Base-by-base conservation (phyloP, 2,888 invertebrate genomes). In the Aleiodes testaceus region DNA sequence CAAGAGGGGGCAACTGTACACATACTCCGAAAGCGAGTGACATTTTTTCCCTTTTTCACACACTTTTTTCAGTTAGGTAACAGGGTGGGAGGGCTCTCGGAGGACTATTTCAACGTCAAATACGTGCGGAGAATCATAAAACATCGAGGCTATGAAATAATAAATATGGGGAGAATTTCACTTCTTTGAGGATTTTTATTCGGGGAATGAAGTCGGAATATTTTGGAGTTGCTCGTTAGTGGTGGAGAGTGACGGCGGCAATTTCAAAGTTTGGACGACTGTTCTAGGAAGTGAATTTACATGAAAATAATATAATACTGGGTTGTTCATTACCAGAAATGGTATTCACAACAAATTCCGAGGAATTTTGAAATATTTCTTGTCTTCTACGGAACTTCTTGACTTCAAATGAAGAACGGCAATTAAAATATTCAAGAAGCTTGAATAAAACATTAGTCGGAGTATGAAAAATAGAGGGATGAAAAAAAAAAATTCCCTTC, bases 1-100 rank as follows among this genome's bases (percentile, higher is more conserved):
- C 85, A 85, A 84, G 80, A 16, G 9, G 78, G 82, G 81, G 79
- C 78, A 79, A 76, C 79, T 77, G 77, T 76, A 79, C 78, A 75
- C 79, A 77, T 79, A 22, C 26, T 66, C 16, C 61, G 69, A 50
- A 66, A 63, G 52, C 65, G 16, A 6, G 1, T 36, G 36, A 0
- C 7, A 5, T 11, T 36, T 36, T 36, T 14, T 3, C 26, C 11
- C 12, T 36, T 59, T 59, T 59, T 59, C 18, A 9, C 18, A 11
- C 42, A 59, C 42, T 59, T 59, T 59, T 18, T 11, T 59, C 36
- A 36, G 42, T 59, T 59, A 36, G 36, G 42, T 16, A 30, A n/a
- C 26, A 53, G 12, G 16, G 16, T 30, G 11, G 59, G n/a, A 59
- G 14, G 14, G 18, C 36, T 30, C 55, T 36, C 9, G 42, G 42